Base-by-base conservation (phyloP, 2,888 invertebrate genomes). In the Ceramica pisi region DNA sequence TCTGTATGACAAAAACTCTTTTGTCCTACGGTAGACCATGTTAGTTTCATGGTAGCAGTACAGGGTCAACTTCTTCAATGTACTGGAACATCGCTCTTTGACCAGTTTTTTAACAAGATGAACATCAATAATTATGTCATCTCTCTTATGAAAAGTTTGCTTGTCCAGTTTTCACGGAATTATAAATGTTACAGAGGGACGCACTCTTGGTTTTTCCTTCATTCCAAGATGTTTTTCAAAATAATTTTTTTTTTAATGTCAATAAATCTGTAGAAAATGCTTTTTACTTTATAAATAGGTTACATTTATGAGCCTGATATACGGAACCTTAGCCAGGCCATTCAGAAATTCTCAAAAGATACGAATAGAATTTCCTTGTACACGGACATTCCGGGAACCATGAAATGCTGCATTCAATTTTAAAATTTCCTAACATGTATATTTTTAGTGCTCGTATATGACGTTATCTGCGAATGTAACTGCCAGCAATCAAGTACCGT, bases 391-490 rank as follows among this genome's bases (percentile, higher is more conserved):
- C 83, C 76, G 59, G 71, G 67, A 75, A 80, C 78, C 79, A 84
- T 86, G 84, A 87, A 87, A 89, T 86, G 84, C 82, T 82, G 72
- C 79, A 86, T 89, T 82, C 85, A 88, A 88, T 88, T 89, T 88
- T 68, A 87, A 86, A 84, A 77, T 83, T 82, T 81, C 64, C 68
- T 75, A 72, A 86, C 82, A 77, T 74, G 55, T 50, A 77, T 53
- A 88, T 86, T 85, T 81, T 82, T 78, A 79, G 71, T 64, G 56
- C 63, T 75, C 38, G 57, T 35, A 41, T 81, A 60, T 71, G 59
- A 79, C 66, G 63, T 69, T 59, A 57, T 74, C 65, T 66, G 26
- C 14, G 55, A 23, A 31, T 62, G 61, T 53, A 64, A 64, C 53
- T 38, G 69, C 38, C 23, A 62, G 51, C 78, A 68, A 71, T 78